Percentiles rank a stretch among this genome's conserved stretches.
phyloP scores from a whole-genome alignment of 2,888 invertebrate genomes.

The Pheosia gnoma region DNA sequence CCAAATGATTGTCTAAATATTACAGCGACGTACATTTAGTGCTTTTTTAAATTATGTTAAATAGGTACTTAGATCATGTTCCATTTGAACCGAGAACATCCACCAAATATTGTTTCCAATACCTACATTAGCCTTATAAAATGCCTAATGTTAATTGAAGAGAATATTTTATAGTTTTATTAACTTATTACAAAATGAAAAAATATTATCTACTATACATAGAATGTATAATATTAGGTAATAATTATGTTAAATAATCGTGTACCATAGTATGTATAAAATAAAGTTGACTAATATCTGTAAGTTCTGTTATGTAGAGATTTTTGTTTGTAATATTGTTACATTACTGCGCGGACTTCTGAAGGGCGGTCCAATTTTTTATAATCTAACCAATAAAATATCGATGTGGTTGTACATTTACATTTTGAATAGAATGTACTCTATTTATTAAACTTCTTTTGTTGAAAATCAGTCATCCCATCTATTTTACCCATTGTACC shows the following conservation, averaged over 20 bases:
- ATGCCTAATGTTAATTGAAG: conserved; percentile 81
- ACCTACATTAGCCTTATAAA: conserved; percentile 81
- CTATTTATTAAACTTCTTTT: conserved; percentile 81
- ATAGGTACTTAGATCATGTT: conserved; percentile 67
- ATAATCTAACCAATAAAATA: conserved; percentile 84
- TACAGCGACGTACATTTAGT: conserved; percentile 75
- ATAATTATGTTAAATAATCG: conserved; percentile 82
- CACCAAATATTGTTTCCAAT: conserved; percentile 82
- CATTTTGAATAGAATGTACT: conserved; percentile 82
- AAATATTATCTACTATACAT: conserved; percentile 81
- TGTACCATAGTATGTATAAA: conserved; percentile 83
- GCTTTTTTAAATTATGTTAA: conserved; percentile 65
- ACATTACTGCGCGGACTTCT: conserved; percentile 79
- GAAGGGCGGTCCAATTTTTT: conserved; percentile 81
- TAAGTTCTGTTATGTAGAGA: conserved; percentile 84
- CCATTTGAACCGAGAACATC: conserved; percentile 67
- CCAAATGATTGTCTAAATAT: conserved; percentile 42
- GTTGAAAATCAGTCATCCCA: conserved; percentile 68
- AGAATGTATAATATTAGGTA: conserved; percentile 80
- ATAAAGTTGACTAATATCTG: conserved; percentile 83
- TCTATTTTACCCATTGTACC: conserved; percentile 42
- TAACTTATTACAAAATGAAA: conserved; percentile 83
- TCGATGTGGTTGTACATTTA: conserved; percentile 84
- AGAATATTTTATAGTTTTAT: conserved; percentile 84
- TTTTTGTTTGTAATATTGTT: conserved; percentile 85